phyloP scores from a whole-genome alignment of 2,113 vertebrate genomes.

The Crotalus viridis region DNA sequence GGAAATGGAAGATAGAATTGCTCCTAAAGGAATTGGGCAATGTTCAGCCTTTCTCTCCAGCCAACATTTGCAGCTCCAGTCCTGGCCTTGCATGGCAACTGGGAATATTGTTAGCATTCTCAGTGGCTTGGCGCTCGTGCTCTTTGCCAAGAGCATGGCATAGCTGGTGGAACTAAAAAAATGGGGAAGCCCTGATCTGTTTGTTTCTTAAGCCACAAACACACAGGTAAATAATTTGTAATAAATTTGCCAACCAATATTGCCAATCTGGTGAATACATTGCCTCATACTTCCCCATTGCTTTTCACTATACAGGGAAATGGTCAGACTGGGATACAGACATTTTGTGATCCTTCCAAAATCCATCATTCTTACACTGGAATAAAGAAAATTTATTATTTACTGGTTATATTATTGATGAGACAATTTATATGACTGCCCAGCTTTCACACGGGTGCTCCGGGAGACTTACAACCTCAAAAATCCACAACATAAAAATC shows the following conservation, averaged over 20 bases:
- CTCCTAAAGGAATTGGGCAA: not conserved
- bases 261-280: not conserved
- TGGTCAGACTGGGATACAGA: not conserved
- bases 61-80: not conserved
- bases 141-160: not conserved
- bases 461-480: not conserved
- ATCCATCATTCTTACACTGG: not conserved
- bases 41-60: not conserved
- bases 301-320: not conserved
- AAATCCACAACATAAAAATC: not conserved
- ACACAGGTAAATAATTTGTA: not conserved
- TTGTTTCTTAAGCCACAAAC: not conserved
- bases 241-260: not conserved
- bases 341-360: not conserved
- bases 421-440: not conserved
- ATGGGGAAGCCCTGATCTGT: not conserved
- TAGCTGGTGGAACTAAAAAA: not conserved
- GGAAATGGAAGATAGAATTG: constrained; percentile 17
- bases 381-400: not conserved
- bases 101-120: not conserved
- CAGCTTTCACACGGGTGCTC: not conserved
- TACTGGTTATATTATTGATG: not conserved
- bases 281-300: not conserved
- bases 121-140: not conserved
- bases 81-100: not conserved